These are phyloP conservation scores for Scelioninae gen. 2 DNA, from an alignment of 2,888 invertebrate species.

Conservation along the genomic window DNA sequence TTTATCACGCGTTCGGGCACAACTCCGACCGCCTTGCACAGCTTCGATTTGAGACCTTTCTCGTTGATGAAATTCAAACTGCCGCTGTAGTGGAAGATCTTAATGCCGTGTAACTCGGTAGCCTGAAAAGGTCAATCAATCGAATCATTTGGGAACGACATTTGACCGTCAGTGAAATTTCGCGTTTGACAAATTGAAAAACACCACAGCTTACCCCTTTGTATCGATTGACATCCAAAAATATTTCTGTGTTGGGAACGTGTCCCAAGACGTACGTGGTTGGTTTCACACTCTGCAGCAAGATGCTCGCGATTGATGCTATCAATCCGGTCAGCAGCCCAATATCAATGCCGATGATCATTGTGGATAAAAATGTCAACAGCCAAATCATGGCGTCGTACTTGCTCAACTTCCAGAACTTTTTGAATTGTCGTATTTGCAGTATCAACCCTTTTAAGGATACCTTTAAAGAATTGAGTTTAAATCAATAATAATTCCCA, in stretches of 20 bases:
- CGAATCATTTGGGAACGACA: no score
- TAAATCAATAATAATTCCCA: background rate
- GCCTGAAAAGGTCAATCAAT: slow-evolving; percentile 32
- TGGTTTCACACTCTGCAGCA: slow-evolving; percentile 81
- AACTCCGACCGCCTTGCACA: slow-evolving; percentile 77
- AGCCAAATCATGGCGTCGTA: slow-evolving; percentile 86
- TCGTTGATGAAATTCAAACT: slow-evolving; percentile 82
- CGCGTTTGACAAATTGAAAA: no score
- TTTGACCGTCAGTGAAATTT: no score
- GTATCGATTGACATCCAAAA: slow-evolving; percentile 80
- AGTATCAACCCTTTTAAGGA: slow-evolving; percentile 87
- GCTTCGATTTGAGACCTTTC: slow-evolving; percentile 77
- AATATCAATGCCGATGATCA: slow-evolving; percentile 86
- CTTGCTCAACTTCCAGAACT: slow-evolving; percentile 82
- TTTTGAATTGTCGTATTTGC: slow-evolving; percentile 82
- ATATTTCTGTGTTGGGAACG: slow-evolving; percentile 81
- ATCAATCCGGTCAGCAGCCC: slow-evolving; percentile 82
- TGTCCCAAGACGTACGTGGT: slow-evolving; percentile 80
- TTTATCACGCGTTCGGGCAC: slow-evolving; percentile 76
- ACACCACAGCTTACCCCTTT: slow-evolving; percentile 77
- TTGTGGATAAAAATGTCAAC: slow-evolving; percentile 82
- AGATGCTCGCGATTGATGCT: slow-evolving; percentile 81
- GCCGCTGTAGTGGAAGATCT: slow-evolving; percentile 83
- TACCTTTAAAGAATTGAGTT: slow-evolving; percentile 72
- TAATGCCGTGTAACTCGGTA: slow-evolving; percentile 78